Evolutionary conservation across 2,113 vertebrate genomes (phyloP).

Genomic region (Diphyllodes magnificus): DNA sequence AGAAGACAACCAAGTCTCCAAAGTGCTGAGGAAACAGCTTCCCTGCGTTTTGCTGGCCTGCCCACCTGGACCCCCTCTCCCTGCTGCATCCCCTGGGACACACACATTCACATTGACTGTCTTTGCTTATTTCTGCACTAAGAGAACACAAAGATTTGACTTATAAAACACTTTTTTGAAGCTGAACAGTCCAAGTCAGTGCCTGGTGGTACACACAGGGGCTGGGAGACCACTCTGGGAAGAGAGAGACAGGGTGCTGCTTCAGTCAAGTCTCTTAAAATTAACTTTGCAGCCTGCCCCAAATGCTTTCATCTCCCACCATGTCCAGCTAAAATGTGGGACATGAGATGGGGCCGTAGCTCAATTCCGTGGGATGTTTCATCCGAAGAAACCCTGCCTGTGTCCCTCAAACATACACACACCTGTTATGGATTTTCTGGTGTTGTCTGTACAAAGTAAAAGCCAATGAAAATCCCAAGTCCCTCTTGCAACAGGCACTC

Average conservation of each 20-base stretch:
- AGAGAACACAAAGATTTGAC: background rate
- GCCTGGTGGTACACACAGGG: background rate
- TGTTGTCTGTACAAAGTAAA: background rate
- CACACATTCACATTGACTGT: background rate
- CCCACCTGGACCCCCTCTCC: accelerated
- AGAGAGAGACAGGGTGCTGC: background rate
- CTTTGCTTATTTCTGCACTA: background rate
- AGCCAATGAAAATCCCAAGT: background rate
- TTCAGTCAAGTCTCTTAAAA: background rate
- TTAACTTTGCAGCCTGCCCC: background rate
- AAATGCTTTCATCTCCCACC: background rate
- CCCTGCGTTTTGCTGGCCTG: background rate
- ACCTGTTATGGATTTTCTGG: background rate
- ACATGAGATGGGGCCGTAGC: background rate
- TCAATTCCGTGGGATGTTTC: background rate
- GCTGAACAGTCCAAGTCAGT: accelerated
- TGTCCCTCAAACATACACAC: background rate
- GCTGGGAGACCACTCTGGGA: background rate
- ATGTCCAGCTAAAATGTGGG: accelerated
- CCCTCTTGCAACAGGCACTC: background rate
- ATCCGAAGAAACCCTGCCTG: background rate
- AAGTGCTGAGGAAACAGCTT: background rate
- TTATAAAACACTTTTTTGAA: background rate
- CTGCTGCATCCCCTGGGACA: accelerated
- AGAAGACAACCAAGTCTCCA: background rate